Base-by-base conservation (phyloP, 2,113 vertebrate genomes). In the Gopherus evgoodei region DNA sequence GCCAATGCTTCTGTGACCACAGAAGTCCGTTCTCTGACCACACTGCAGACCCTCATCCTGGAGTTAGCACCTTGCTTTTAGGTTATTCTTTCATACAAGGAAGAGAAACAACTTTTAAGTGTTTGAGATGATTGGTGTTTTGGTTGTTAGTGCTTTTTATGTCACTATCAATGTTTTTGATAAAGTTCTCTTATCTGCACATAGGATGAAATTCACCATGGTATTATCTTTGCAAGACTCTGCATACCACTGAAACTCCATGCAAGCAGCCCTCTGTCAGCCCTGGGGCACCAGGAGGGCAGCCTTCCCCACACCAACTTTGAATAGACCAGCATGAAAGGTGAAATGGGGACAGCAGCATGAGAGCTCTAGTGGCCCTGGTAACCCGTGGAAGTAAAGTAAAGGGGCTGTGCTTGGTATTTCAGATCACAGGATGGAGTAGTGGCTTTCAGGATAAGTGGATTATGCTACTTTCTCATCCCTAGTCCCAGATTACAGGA, bases 1-100 rank as follows among this genome's bases (percentile, higher is more conserved):
- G 47, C 92, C 94, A 92, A 82, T 89, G 76, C 47, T 88, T 56
- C 56, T 93, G 93, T 96, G 86, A 96, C 91, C 81, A 92, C 84
- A 76, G 87, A 88, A 94, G 42, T 89, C 44, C 92, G 29, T 93
- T 83, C 72, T 27, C 80, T 87, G 29, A 91, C 88, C 62, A 75
- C n/a, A 90, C 50, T 52, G 87, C 31, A 95, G 89, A 90, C 89
- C 81, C 87, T 96, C 14, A 93, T 90, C 42, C 65, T 89, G 83
- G 7, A 50, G 5, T 65, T 16, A 81, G 85, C 84, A 90, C 21
- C 89, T 38, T 88, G 27, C 62, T 94, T 69, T 47, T 87, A 50
- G 72, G 42, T 21, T 90, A 76, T 76, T 24, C 54, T 56, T 84
- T 84, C 52, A 65, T 62, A 13, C 56, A 84, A 35, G 78, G 62